These are phyloP conservation scores for Acridotheres tristis DNA, from an alignment of 2,797 vertebrate genomes.

Conservation along the genomic window DNA sequence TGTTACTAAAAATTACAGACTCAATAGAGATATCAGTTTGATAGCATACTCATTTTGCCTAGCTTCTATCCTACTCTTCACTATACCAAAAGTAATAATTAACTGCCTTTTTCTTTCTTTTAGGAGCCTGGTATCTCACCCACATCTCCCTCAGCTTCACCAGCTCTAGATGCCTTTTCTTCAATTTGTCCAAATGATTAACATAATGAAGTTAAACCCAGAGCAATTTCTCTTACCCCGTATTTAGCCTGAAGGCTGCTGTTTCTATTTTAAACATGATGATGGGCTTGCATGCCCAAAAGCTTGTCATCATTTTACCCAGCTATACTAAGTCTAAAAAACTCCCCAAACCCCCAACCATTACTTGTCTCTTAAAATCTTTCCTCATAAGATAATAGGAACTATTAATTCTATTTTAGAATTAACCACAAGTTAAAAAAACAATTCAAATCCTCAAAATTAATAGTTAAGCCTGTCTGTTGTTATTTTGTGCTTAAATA, in stretches of 20 bases:
- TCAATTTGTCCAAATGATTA: conserved; percentile 23
- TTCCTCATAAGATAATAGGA: background rate
- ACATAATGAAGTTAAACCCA: background rate
- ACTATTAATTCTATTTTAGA: background rate
- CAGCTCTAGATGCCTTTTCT: background rate
- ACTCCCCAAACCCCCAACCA: fast-evolving
- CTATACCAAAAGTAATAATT: conserved; percentile 14
- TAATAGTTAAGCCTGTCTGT: background rate
- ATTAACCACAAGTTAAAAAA: background rate
- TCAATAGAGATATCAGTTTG: background rate
- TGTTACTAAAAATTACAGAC: background rate
- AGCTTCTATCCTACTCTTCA: background rate
- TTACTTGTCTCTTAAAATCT: background rate
- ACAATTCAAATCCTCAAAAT: background rate
- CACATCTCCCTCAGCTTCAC: background rate
- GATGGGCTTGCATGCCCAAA: background rate
- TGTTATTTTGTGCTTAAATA: background rate
- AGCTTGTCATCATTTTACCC: background rate
- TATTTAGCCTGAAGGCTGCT: conserved; percentile 1
- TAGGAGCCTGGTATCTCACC: background rate
- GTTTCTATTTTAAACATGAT: conserved; percentile 23
- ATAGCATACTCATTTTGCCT: background rate
- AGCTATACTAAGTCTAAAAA: background rate
- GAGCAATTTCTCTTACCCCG: background rate
- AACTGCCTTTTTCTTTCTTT: background rate